A percentile compares a stretch with the other conserved stretches of the same genome.
Conservation (phyloP, 2,113 vertebrate species). For the Rhombomys opimus region DNA sequence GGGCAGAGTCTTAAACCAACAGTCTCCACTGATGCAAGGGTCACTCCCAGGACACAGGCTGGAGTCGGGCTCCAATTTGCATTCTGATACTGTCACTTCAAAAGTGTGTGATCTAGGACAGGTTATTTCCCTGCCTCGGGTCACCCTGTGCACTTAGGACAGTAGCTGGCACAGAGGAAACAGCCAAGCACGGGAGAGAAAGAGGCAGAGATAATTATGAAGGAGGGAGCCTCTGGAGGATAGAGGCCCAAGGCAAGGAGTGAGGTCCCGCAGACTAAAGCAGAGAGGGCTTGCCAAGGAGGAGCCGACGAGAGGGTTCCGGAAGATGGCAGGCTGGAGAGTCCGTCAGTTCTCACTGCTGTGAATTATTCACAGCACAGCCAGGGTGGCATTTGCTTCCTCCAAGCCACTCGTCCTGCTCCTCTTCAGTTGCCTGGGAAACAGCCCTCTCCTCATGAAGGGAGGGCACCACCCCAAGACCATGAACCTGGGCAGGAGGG, state of each 20-base stretch:
- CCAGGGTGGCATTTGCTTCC: conserved; percentile 74
- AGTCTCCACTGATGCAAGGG: neutral
- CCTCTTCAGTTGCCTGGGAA: conserved; percentile 64
- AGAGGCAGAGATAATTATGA: neutral
- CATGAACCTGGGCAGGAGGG: neutral
- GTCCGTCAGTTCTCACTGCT: conserved; percentile 71
- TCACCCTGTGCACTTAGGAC: neutral
- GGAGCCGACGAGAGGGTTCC: conserved; percentile 36
- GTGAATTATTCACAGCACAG: conserved; percentile 80
- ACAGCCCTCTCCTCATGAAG: conserved; percentile 54
- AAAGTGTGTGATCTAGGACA: too few species aligned
- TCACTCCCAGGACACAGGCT: neutral
- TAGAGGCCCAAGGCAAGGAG: neutral
- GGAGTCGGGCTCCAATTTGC: neutral
- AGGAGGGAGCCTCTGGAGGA: neutral
- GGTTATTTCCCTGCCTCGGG: neutral
- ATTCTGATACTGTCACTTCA: neutral
- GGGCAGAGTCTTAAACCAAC: neutral
- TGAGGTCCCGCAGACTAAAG: neutral
- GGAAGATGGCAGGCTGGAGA: conserved; percentile 19
- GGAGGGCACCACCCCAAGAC: neutral
- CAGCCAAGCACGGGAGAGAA: neutral
- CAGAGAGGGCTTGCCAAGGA: conserved; percentile 3
- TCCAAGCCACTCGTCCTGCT: conserved; percentile 20
- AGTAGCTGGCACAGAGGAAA: neutral